These are phyloP conservation scores for Cacatua alba DNA, from an alignment of 2,113 vertebrate genomes.

Conservation along the genomic window DNA sequence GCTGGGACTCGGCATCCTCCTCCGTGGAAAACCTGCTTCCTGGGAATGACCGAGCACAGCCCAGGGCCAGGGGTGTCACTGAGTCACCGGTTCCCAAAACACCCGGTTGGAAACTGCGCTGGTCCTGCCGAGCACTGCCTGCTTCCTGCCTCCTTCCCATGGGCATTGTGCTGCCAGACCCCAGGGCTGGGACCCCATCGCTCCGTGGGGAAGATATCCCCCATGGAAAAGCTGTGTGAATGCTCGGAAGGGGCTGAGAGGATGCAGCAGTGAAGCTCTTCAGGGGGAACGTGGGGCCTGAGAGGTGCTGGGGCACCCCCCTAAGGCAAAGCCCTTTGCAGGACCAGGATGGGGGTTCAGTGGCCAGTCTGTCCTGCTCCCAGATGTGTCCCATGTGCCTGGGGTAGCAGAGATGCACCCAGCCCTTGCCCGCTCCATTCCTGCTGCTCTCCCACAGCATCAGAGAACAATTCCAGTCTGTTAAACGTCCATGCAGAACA, in stretches of 20 bases:
- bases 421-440: not conserved
- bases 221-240: rapidly evolving
- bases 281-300: not conserved
- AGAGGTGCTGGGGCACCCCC: not conserved
- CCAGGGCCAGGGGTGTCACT: not conserved
- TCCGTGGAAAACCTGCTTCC: not conserved
- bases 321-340: not conserved
- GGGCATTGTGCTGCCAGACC: rapidly evolving
- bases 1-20: not conserved
- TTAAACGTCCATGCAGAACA: rapidly evolving
- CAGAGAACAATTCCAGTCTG: not conserved
- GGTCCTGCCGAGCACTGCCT: not conserved
- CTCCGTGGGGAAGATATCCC: not conserved
- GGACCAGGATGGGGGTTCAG: not conserved
- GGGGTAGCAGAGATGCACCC: no score
- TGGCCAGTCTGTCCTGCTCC: not conserved
- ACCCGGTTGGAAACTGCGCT: not conserved
- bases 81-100: not conserved
- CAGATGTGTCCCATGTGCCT: not conserved
- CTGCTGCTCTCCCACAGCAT: not conserved
- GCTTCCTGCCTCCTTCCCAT: not conserved
- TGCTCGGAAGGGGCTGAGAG: not conserved
- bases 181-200: rapidly evolving
- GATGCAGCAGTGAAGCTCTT: not conserved
- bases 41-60: rapidly evolving